Evolutionary conservation across 2,113 vertebrate genomes (phyloP).

Genomic region (Syngnathus scovelli): DNA sequence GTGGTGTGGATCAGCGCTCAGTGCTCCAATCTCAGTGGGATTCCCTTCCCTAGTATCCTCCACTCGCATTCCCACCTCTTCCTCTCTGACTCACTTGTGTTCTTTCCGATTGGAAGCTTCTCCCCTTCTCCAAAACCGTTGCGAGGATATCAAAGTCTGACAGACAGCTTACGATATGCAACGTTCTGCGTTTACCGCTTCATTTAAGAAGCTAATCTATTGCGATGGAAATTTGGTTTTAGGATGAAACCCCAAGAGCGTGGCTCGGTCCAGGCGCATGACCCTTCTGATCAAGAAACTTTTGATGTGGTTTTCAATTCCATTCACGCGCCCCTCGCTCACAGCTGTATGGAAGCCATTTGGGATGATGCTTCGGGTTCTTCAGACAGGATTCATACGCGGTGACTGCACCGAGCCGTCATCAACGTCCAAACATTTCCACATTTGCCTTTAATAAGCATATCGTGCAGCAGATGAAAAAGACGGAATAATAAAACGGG

Average conservation of each 20-base stretch:
- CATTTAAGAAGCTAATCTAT: neutral
- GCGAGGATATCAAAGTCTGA: neutral
- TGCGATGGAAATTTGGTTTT: constrained; percentile 14
- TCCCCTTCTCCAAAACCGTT: constrained; percentile 22
- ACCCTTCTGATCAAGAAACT: constrained; percentile 45
- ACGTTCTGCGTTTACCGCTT: no score
- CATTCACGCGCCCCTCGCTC: constrained; percentile 55
- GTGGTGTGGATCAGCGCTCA: constrained; percentile 15
- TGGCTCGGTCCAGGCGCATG: constrained; percentile 23
- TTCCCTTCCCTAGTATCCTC: constrained; percentile 64
- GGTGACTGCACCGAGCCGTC: constrained; percentile 30
- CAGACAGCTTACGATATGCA: neutral
- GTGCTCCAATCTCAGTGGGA: constrained; percentile 57
- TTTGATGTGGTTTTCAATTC: constrained; percentile 52
- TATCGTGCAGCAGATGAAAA: constrained; percentile 34
- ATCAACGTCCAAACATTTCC: constrained; percentile 32
- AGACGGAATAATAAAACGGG: constrained; percentile 6
- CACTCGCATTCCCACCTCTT: constrained; percentile 56
- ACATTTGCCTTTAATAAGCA: constrained; percentile 32
- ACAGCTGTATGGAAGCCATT: constrained; percentile 64
- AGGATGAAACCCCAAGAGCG: constrained; percentile 35
- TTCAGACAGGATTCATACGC: constrained; percentile 60
- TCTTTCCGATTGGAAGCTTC: constrained; percentile 57
- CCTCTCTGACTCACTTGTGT: constrained; percentile 60
- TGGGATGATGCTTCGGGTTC: constrained; percentile 50